Evolutionary conservation across 2,797 vertebrate species (phyloP).

Genomic region (Myripristis murdjan): DNA sequence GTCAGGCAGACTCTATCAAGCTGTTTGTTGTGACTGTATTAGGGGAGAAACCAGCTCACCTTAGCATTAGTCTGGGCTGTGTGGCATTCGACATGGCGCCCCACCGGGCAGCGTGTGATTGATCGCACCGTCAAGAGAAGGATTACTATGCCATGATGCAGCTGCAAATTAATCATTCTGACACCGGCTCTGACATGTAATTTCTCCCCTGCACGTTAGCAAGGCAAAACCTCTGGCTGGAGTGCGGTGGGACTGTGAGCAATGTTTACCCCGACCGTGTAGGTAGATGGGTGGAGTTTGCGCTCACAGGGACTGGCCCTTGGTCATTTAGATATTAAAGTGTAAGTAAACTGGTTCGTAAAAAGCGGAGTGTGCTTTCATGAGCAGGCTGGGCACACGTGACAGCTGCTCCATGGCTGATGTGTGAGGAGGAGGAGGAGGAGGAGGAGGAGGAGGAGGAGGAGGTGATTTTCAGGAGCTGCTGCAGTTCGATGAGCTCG

Average conservation of each 20-base stretch:
- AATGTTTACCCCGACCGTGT: constrained; percentile 31
- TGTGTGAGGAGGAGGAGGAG: too few relatives aligned
- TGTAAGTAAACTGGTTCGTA: constrained; percentile 37
- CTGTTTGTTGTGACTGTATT: constrained; percentile 70
- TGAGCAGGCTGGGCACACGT: not conserved
- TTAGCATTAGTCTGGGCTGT: constrained; percentile 20
- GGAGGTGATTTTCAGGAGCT: not conserved
- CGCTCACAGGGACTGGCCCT: constrained; percentile 6
- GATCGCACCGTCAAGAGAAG: constrained; percentile 56
- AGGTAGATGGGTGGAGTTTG: not conserved
- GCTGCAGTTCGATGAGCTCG: too few relatives aligned
- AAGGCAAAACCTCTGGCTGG: constrained; percentile 62
- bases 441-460: too few relatives aligned
- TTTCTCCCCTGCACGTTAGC: constrained; percentile 66
- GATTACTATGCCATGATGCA: constrained; percentile 74
- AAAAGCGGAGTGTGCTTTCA: constrained; percentile 14
- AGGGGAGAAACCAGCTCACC: constrained; percentile 57
- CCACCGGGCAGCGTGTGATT: constrained; percentile 58
- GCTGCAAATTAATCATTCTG: constrained; percentile 83
- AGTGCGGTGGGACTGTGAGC: constrained; percentile 54
- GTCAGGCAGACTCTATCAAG: constrained; percentile 56
- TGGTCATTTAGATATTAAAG: constrained; percentile 43
- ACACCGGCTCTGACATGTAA: constrained; percentile 73
- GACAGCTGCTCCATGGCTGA: not conserved
- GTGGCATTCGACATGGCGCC: constrained; percentile 37